Conservation (phyloP, 2,888 invertebrate genomes). For the Tillus elongatus region DNA sequence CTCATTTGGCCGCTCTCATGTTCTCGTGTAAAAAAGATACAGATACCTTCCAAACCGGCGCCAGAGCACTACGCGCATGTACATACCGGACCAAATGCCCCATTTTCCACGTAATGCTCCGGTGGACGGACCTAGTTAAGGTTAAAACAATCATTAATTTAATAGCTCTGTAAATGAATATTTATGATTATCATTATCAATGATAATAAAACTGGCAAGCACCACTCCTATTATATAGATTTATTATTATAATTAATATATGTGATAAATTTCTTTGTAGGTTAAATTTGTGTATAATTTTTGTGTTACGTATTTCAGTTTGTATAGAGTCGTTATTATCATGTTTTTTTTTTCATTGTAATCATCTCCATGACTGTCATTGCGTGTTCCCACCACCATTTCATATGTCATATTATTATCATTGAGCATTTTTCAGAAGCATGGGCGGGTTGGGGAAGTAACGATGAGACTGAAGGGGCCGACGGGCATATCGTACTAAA, state of each 20-base stretch:
- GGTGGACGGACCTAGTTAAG: conserved; percentile 35
- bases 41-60: no score
- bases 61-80: conserved; percentile 34
- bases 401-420: conserved; percentile 20
- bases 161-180: conserved; percentile 36
- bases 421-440: conserved; percentile 26
- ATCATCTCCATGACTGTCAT: conserved; percentile 20
- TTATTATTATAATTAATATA: conserved; percentile 38
- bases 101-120: conserved; percentile 18
- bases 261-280: conserved; percentile 47
- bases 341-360: conserved; percentile 18
- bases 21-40: conserved; percentile 32
- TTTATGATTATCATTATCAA: conserved; percentile 30
- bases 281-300: conserved; percentile 41
- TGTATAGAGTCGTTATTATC: conserved; percentile 36
- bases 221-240: conserved; percentile 43
- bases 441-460: conserved; percentile 32
- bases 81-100: conserved; percentile 40
- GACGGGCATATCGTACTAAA: conserved; percentile 33
- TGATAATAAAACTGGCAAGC: conserved; percentile 37
- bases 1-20: conserved; percentile 18
- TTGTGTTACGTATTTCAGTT: conserved; percentile 43
- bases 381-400: conserved; percentile 18
- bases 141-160: conserved; percentile 48
- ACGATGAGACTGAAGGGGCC: conserved; percentile 43